Conservation (phyloP, 2,888 invertebrate genomes). For the Autographa gamma region DNA sequence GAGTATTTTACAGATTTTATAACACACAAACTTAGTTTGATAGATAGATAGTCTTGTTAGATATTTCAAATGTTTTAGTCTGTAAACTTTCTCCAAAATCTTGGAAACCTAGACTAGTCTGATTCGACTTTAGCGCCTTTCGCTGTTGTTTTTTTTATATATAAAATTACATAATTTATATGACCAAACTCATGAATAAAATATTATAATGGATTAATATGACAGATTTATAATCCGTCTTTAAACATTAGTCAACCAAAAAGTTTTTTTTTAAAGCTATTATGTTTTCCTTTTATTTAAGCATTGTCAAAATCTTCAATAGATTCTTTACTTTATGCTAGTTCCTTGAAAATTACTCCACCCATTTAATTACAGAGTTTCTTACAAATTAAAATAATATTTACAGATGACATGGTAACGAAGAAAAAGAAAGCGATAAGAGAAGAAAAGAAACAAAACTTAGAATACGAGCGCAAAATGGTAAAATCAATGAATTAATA, state of each 20-base stretch:
- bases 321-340: too few species aligned
- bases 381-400: neutral
- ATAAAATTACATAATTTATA: neutral
- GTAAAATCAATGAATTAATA: slow-evolving; percentile 72
- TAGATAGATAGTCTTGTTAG: neutral
- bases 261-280: neutral
- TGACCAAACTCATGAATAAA: neutral
- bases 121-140: neutral
- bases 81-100: neutral
- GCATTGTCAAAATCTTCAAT: too few species aligned
- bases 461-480: slow-evolving; percentile 87
- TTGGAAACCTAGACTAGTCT: neutral
- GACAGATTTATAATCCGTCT: neutral
- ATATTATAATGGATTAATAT: neutral
- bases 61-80: neutral
- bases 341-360: too few species aligned
- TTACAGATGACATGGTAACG: slow-evolving; percentile 89
- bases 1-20: too few species aligned
- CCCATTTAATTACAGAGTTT: too few species aligned
- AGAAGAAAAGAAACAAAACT: slow-evolving; percentile 81
- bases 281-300: neutral
- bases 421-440: slow-evolving; percentile 86
- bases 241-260: neutral
- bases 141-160: neutral
- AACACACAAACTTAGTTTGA: neutral